Evolutionary conservation across 2,888 invertebrate species (phyloP), one percentile per base, ranked within the genome.

Genomic region (Archips xylosteana): DNA sequence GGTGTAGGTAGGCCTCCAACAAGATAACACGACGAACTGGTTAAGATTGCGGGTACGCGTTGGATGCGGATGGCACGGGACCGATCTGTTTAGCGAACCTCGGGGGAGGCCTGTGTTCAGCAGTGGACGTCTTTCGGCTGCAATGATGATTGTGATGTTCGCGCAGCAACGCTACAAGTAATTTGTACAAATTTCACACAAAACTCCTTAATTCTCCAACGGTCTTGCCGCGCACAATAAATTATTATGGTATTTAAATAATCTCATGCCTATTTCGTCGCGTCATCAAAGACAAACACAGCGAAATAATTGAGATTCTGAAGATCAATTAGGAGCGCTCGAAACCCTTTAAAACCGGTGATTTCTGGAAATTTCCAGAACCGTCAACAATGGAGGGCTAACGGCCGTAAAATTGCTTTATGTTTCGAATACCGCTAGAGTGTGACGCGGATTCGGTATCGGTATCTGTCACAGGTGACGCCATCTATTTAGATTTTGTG

Each of bases 371-470:
- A 65, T 65, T 47, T 63, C 63, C 23, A 54, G 54, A 42, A 42
- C 36, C 66, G 54, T 66, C 66, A 66, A 66, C 66, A 66, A 66
- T 54, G 66, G 66, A n/a, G 15, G 54, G 54, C 54, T 66, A 42
- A 42, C 39, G 54, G 54, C 66, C 54, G 54, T 66, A 23, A 66
- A 66, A 66, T 66, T 66, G 66, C 66, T 66, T 66, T 66, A 66
- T 66, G 66, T 66, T 57, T 66, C 54, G 42, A 66, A 66, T 66
- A 54, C 66, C 34, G 23, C 4, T 66, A 66, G 66, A 23, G 66
- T 6, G 9, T 36, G 15, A 12, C 9, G 0, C 0, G 39, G 10
- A 13, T 57, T n/a, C 6, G 66, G 66, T 57, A 23, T 23, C 42
- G 54, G 39, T 62, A 62, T 62, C 42, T 51, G 6, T 2, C 42